phyloP scores from a whole-genome alignment of 2,797 vertebrate species.

The Uromys caudimaculatus region DNA sequence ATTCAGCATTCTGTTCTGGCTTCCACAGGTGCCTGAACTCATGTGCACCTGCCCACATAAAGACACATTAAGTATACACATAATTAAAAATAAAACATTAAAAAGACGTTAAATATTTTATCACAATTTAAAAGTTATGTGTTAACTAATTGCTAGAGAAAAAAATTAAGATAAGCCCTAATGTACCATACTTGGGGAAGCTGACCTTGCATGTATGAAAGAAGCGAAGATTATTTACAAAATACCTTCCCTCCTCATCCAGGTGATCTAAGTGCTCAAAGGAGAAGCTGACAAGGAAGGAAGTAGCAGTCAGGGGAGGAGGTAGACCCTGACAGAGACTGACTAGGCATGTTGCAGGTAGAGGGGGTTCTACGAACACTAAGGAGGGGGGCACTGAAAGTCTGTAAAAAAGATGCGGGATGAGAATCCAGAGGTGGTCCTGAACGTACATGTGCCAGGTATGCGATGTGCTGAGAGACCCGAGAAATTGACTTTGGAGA shows the following conservation, averaged over 20 bases:
- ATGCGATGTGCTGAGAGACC: not conserved
- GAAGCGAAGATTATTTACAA: not conserved
- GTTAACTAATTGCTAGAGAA: not conserved
- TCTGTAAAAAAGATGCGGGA: not conserved
- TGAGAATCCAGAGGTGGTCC: not conserved
- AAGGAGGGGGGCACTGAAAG: not conserved
- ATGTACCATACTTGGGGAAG: not conserved
- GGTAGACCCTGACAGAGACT: not conserved
- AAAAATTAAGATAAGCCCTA: not conserved
- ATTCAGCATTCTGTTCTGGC: not conserved
- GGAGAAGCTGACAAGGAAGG: not conserved
- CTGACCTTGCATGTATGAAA: not conserved
- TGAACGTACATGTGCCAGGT: not conserved
- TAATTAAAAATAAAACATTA: not conserved
- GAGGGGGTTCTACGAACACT: not conserved
- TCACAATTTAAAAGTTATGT: not conserved
- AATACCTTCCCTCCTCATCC: not conserved
- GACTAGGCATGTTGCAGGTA: not conserved
- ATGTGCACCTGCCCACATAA: not conserved
- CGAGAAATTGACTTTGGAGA: not conserved
- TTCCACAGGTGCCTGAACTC: not conserved
- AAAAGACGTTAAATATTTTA: not conserved
- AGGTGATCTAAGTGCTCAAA: not conserved
- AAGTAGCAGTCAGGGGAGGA: not conserved
- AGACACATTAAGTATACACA: not conserved